Conservation (phyloP, 2,113 vertebrate genomes). For the Pseudonaja textilis region DNA sequence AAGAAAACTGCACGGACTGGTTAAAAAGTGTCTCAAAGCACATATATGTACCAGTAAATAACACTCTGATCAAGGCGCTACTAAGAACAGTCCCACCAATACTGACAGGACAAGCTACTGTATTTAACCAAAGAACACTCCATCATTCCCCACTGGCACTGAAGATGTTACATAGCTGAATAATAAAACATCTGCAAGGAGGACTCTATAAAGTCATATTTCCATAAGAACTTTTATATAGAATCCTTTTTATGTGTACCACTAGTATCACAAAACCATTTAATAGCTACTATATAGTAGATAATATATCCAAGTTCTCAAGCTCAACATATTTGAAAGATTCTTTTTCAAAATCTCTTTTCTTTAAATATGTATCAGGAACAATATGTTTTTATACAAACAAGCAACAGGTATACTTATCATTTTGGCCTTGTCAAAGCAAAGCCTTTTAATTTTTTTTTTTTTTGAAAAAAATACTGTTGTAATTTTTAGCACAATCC, state of each 20-base stretch:
- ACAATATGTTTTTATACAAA: background rate
- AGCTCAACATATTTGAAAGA: background rate
- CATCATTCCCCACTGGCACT: background rate
- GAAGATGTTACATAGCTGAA: background rate
- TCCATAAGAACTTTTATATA: background rate
- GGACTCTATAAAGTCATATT: background rate
- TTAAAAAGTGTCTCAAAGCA: background rate
- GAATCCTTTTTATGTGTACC: constrained; percentile 32
- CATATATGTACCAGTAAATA: background rate
- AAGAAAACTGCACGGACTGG: background rate
- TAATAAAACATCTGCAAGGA: background rate
- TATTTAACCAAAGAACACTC: background rate
- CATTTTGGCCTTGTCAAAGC: background rate
- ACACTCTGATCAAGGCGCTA: background rate
- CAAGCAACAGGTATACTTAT: background rate
- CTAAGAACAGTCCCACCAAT: background rate
- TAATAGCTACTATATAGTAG: background rate
- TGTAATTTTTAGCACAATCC: background rate
- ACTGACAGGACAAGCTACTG: background rate
- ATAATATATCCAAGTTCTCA: background rate
- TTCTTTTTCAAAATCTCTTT: background rate
- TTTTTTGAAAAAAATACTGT: background rate
- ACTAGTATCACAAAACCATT: constrained; percentile 40
- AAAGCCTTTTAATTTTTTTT: background rate
- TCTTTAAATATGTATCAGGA: background rate